These are phyloP conservation scores for Papilio gigon DNA, from an alignment of 2,888 invertebrate species.

Conservation along the genomic window DNA sequence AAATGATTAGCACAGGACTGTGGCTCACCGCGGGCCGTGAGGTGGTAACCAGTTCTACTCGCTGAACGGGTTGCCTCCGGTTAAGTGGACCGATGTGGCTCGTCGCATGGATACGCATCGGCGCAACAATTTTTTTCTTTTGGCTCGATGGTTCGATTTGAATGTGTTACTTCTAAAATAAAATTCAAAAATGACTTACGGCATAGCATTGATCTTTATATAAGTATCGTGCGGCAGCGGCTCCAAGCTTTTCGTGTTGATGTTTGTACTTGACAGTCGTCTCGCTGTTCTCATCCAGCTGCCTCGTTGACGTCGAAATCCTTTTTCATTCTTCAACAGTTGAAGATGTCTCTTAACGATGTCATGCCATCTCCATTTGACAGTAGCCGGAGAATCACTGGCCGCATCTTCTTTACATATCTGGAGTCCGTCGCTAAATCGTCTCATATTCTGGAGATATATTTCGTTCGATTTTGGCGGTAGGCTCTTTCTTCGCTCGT, in stretches of 20 bases:
- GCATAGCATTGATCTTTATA: constrained; percentile 76
- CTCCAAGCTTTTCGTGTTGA: constrained; percentile 64
- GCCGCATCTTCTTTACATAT: constrained; percentile 81
- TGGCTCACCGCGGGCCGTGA: constrained; percentile 56
- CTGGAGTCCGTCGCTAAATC: constrained; percentile 78
- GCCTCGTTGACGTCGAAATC: constrained; percentile 74
- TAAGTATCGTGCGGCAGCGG: constrained; percentile 69
- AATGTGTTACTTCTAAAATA: constrained; percentile 6
- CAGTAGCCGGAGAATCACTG: constrained; percentile 78
- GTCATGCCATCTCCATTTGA: constrained; percentile 81
- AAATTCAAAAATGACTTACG: constrained; percentile 65
- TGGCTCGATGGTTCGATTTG: constrained; percentile 34
- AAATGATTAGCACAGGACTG: constrained; percentile 62
- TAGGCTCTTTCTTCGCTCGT: constrained; percentile 77
- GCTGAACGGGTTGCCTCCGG: constrained; percentile 58
- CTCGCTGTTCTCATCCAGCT: constrained; percentile 78
- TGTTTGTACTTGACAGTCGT: constrained; percentile 69
- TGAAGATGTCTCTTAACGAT: constrained; percentile 79
- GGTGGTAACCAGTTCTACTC: constrained; percentile 66
- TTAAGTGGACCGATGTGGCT: constrained; percentile 61
- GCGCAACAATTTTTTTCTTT: constrained; percentile 49
- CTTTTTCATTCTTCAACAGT: constrained; percentile 75
- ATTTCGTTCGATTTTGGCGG: constrained; percentile 79
- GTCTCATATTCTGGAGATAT: constrained; percentile 77
- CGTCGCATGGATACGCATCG: constrained; percentile 56